Evolutionary conservation across 2,797 vertebrate species (phyloP).

Genomic region (Cyclura pinguis): DNA sequence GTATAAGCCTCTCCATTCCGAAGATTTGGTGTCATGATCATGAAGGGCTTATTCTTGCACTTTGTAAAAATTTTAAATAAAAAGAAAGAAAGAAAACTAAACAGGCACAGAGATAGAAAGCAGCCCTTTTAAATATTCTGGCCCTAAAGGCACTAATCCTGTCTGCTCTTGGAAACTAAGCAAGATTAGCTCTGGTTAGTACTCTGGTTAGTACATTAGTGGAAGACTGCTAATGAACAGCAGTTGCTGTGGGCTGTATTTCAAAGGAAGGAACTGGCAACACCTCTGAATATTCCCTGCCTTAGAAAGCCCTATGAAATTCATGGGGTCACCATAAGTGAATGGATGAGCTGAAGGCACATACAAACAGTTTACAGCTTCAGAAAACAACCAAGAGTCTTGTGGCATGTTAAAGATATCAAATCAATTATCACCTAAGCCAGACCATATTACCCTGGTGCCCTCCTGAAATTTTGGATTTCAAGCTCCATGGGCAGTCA

Average conservation of each 20-base stretch:
- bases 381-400: not conserved
- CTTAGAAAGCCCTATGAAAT: no score
- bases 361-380: no score
- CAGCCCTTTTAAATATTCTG: not conserved
- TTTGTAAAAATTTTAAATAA: no score
- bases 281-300: no score
- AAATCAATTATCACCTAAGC: not conserved
- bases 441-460: not conserved
- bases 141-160: no score
- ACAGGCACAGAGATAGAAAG: not conserved
- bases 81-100: not conserved
- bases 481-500: not conserved
- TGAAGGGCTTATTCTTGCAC: not conserved
- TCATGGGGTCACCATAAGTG: no score
- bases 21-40: not conserved
- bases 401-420: not conserved
- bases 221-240: no score
- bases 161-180: no score
- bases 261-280: no score
- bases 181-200: not conserved
- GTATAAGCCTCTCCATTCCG: not conserved
- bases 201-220: no score
- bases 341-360: no score
- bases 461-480: not conserved
- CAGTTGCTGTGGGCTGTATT: no score